Base-by-base conservation (phyloP, 1,140 invertebrate species). In the Aphelenchoides avenae region DNA sequence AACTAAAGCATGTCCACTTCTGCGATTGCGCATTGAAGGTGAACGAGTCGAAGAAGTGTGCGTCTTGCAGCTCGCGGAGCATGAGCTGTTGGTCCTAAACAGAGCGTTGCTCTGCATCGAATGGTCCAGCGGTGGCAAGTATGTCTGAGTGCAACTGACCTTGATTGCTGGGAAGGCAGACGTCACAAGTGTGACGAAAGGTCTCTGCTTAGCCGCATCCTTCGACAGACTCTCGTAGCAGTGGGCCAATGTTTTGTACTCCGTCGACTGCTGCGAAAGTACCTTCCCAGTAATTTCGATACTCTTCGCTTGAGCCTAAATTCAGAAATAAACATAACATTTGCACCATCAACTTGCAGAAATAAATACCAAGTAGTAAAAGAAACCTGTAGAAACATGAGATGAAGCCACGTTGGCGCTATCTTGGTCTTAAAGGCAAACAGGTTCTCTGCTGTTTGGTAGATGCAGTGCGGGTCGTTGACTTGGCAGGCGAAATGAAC, bases 141-240 rank as follows among this genome's bases (percentile, higher is more conserved):
- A n/a, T 60, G 29, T 13, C 36, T 18, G 51, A 34, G 5, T 26
- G 15, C 44, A 27, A 69, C 61, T 54, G 71, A 87, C 86, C 82
- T 89, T 90, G 40, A 84, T 79, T 51, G 86, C 86, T 1, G 90
- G 89, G 81, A 94, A 94, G 37, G 88, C 87, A 52, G 88, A 88
- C 2, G 89, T 93, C 5, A 93, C 89, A 27, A 93, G 81, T 26
- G 89, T 89, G 3, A 90, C 82, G 78, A 93, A 94, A 41, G 86
- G 71, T 40, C 73, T 71, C n/a, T 40, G 36, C 34, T 71, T 86
- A 75, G 86, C 87, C 74, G 87, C 88, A 79, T 92, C 89, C 75
- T 85, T 86, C 79, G 89, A 89, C 62, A 93, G 81, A 59, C 88
- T 89, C 78, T 92, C 88, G 89, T 89, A 93, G 79, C 89, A 91